Base-by-base conservation (phyloP, 1,140 invertebrate species). In the Pemphigus obesinymphae region DNA sequence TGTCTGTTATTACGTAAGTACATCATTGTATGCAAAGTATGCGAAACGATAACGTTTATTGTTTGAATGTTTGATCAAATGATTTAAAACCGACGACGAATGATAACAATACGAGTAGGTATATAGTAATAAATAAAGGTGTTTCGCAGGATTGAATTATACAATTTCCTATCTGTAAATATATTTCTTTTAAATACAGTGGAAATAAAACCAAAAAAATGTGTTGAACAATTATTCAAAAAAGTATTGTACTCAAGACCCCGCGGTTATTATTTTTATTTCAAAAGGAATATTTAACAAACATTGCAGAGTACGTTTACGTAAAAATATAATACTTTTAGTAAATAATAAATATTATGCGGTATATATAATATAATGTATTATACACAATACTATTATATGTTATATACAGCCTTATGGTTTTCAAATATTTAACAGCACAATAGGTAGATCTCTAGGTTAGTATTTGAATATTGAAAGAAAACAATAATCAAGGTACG, bases 221-320 rank as follows among this genome's bases (percentile, higher is more conserved):
- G 23, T 29, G 20, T 45, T 26, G 7, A 43, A 26, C 68, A 43
- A 45, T 43, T 66, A n/a, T n/a, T n/a, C 20, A 23, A 37, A 66
- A 20, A 7, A 37, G n/a, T 29, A 70, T 1, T 11, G n/a, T 13
- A 63, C 20, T 11, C 23, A 29, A 70, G 68, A 70, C 37, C 68
- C 13, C 53, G n/a, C 13, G 6, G 40, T 68, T 68, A 40, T 58
- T 55, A 23, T 43, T 70, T 40, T 68, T 68, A 26, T 43, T 45
- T 70, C 68, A 70, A 70, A 70, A 70, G 68, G 45, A 70, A 45
- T 70, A 40, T 45, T 70, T 70, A 70, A 70, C 68, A 70, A 70
- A 45, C 40, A 45, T 70, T 70, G 48, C 20, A 20, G 20, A 15
- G 40, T 6, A 40, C 20, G 20, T 66, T 45, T 45, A 29, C 26